Evolutionary conservation across 2,113 vertebrate species (phyloP).

Genomic region (Bagarius yarrelli): DNA sequence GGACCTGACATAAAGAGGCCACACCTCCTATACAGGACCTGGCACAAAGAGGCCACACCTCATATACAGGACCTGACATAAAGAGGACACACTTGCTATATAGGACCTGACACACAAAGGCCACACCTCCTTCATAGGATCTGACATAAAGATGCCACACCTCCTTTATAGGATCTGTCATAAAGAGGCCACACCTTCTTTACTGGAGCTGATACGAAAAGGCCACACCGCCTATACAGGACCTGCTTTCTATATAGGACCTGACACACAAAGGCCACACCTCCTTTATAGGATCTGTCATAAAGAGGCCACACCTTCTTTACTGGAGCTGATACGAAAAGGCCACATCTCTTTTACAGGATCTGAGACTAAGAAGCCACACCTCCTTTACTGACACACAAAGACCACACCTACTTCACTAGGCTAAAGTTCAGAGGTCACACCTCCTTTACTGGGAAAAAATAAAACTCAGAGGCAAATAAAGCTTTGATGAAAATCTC

Average conservation of each 20-base stretch:
- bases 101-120: background rate
- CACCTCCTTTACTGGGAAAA: background rate
- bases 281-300: background rate
- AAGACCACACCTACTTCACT: no score
- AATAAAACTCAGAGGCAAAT: background rate
- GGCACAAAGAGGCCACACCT: background rate
- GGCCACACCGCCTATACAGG: background rate
- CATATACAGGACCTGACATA: no score
- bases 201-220: background rate
- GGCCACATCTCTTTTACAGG: background rate
- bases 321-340: background rate
- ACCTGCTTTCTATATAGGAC: background rate
- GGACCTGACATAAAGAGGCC: background rate
- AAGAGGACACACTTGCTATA: no score
- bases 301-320: background rate
- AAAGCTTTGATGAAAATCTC: slow-evolving; percentile 5
- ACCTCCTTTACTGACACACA: background rate
- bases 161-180: background rate
- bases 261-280: background rate
- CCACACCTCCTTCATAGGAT: background rate
- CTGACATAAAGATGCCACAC: background rate
- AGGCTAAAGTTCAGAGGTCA: background rate
- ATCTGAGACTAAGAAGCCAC: no score
- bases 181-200: background rate
- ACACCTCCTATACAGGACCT: background rate